Evolutionary conservation across 1,140 invertebrate species (phyloP).

Genomic region (Centruroides sculpturatus): DNA sequence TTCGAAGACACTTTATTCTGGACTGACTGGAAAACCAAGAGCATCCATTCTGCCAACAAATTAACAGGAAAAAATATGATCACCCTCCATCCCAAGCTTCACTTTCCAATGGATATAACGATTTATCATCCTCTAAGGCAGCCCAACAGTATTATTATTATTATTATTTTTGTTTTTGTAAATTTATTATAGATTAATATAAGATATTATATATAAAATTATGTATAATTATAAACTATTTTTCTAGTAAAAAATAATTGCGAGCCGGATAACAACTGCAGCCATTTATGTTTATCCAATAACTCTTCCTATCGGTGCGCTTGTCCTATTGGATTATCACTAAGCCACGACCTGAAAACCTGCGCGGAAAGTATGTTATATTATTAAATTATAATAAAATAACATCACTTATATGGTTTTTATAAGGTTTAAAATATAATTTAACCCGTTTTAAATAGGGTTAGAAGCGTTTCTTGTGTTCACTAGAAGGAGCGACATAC

Average conservation of each 20-base stretch:
- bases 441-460: conserved; percentile 27
- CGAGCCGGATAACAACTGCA: no score
- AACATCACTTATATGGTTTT: neutral
- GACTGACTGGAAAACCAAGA: conserved; percentile 79
- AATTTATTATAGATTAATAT: no score
- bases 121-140: conserved; percentile 67
- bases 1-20: conserved; percentile 83
- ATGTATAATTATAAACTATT: no score
- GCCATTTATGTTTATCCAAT: conserved; percentile 71
- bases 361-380: conserved; percentile 59
- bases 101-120: conserved; percentile 74
- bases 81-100: conserved; percentile 46
- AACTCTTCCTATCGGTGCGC: conserved; percentile 42
- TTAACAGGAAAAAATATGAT: conserved; percentile 42
- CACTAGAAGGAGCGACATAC: conserved; percentile 62
- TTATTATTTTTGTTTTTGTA: no score
- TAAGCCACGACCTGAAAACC: conserved; percentile 62
- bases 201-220: no score
- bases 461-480: conserved; percentile 62
- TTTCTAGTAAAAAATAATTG: no score
- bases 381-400: neutral
- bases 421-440: neutral
- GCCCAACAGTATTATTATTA: conserved; percentile 29
- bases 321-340: conserved; percentile 64
- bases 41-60: conserved; percentile 67